Conservation (phyloP, 23 tunicate genomes). For the Trididemnum nubilum region DNA sequence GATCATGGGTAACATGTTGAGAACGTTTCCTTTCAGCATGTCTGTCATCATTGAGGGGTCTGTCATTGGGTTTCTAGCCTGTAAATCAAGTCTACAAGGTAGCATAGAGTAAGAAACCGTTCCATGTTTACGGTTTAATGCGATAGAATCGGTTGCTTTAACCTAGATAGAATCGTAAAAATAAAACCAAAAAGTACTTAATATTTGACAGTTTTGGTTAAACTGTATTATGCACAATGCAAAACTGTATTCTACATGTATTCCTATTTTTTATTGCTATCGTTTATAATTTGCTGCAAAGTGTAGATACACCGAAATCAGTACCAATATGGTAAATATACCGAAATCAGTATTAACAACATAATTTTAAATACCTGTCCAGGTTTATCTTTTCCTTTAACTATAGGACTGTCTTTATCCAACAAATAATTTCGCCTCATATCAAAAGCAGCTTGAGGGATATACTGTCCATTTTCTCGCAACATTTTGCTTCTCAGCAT, state of each 20-base stretch:
- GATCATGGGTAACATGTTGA: slow-evolving; percentile 95
- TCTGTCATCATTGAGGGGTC: slow-evolving; percentile 97
- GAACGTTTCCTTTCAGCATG: slow-evolving; percentile 92
- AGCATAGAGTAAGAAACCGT: neutral
- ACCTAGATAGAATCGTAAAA: neutral
- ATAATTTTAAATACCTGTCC: no score
- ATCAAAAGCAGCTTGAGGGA: slow-evolving; percentile 67
- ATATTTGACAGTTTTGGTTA: no score
- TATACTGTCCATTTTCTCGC: slow-evolving; percentile 90
- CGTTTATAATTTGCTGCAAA: no score
- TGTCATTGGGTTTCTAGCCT: slow-evolving; percentile 91
- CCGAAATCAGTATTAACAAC: no score
- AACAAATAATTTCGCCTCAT: slow-evolving; percentile 66
- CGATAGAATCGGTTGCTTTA: neutral
- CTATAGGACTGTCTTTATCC: slow-evolving; percentile 63
- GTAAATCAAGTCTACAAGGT: neutral
- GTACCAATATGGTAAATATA: no score
- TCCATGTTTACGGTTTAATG: neutral
- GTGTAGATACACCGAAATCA: no score
- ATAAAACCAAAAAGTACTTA: no score
- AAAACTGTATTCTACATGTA: no score
- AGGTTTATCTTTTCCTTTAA: slow-evolving; percentile 88
- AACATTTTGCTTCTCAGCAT: slow-evolving; percentile 53
- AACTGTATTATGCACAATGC: no score
- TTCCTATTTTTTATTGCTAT: no score